Evolutionary conservation across 2,888 invertebrate species (phyloP).

Genomic region (Andrena bicolor): DNA sequence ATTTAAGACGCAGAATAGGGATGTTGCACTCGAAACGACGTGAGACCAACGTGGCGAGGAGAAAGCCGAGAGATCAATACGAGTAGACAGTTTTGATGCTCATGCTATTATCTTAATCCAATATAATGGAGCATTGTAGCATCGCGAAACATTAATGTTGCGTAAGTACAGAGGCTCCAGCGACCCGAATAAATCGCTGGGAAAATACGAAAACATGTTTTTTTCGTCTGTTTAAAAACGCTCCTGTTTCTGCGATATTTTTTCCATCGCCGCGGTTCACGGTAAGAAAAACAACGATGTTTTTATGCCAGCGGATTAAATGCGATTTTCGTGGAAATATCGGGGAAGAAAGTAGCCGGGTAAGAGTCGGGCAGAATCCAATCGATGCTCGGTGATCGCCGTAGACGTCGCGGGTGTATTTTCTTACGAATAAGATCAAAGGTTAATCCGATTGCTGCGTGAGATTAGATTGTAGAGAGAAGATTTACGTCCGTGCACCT

Average conservation of each 20-base stretch:
- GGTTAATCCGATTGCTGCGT: conserved; percentile 27
- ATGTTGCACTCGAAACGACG: background rate
- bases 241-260: conserved; percentile 11
- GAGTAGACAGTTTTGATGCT: conserved; percentile 51
- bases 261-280: background rate
- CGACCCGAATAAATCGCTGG: background rate
- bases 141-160: conserved; percentile 41
- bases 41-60: background rate
- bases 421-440: conserved; percentile 46
- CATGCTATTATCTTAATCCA: conserved; percentile 45
- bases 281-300: background rate
- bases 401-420: conserved; percentile 21
- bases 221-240: conserved; percentile 31
- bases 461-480: conserved; percentile 44
- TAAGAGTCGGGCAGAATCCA: background rate
- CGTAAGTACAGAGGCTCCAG: background rate
- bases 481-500: conserved; percentile 34
- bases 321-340: too few species aligned
- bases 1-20: too few species aligned
- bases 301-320: background rate
- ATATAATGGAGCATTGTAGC: conserved; percentile 44
- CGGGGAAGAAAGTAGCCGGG: too few species aligned
- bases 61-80: conserved; percentile 18
- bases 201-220: conserved; percentile 21
- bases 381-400: conserved; percentile 8